Evolutionary conservation across 2,113 vertebrate species (phyloP).

Genomic region (Aptenodytes forsteri): DNA sequence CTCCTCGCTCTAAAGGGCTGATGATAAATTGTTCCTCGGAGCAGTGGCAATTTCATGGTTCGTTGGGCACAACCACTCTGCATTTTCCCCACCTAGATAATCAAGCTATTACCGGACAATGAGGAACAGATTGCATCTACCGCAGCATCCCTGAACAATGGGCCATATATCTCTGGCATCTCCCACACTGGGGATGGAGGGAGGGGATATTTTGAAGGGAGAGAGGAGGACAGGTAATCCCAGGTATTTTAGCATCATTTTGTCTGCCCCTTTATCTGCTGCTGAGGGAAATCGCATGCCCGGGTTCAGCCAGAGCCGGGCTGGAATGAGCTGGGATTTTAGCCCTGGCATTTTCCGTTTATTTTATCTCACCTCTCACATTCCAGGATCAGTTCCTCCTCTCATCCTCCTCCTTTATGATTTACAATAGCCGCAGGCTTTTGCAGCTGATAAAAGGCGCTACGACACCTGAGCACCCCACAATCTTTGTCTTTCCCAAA

Average conservation of each 20-base stretch:
- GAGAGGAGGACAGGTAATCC: not conserved
- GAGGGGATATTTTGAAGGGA: not conserved
- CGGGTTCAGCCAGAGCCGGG: not conserved
- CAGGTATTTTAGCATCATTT: not conserved
- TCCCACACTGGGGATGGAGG: not conserved
- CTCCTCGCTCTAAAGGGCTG: not conserved
- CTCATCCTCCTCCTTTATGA: not conserved
- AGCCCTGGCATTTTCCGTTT: not conserved
- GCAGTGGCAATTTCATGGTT: constrained; percentile 65
- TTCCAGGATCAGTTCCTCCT: constrained; percentile 41
- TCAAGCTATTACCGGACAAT: constrained; percentile 60
- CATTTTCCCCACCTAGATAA: constrained; percentile 40
- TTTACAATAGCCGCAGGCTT: constrained; percentile 25
- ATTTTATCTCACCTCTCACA: constrained; percentile 55
- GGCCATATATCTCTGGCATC: not conserved
- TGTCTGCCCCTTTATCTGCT: not conserved
- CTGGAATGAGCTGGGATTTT: constrained; percentile 9
- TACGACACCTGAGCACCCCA: not conserved
- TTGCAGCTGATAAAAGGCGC: not conserved
- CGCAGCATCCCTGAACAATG: not conserved
- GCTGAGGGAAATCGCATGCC: not conserved
- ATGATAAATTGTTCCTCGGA: constrained; percentile 34
- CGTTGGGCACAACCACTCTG: constrained; percentile 21
- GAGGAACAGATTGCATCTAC: constrained; percentile 58
- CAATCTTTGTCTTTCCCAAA: not conserved